Conservation (phyloP, 2,888 invertebrate species). For the Trissoscelio sp. region DNA sequence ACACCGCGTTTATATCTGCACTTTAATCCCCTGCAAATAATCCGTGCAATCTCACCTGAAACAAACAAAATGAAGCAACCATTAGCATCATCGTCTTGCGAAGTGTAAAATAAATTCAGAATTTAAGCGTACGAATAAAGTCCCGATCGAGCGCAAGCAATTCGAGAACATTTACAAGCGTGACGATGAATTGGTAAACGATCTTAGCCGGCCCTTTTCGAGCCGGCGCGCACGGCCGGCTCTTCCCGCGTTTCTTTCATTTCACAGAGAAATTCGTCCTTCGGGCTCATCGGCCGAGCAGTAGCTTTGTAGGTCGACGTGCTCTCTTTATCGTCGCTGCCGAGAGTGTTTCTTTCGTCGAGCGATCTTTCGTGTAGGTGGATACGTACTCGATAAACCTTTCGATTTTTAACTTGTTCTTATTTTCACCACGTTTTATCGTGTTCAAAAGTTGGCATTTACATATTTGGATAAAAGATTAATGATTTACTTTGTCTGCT, state of each 20-base stretch:
- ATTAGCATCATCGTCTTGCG: constrained; percentile 35
- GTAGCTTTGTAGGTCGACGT: constrained; percentile 63
- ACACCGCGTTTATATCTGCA: too few relatives aligned
- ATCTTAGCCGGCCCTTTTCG: constrained; percentile 32
- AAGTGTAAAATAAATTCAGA: constrained; percentile 35
- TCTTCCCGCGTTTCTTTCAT: constrained; percentile 63
- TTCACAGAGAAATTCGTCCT: constrained; percentile 59
- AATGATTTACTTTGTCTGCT: too few relatives aligned
- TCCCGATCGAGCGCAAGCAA: constrained; percentile 23
- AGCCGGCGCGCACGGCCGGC: constrained; percentile 17
- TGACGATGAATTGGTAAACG: constrained; percentile 56
- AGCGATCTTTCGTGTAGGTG: constrained; percentile 53
- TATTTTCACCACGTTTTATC: constrained; percentile 32
- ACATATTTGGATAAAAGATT: constrained; percentile 7
- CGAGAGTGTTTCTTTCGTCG: constrained; percentile 32
- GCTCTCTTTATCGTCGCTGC: constrained; percentile 59
- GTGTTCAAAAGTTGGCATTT: background rate
- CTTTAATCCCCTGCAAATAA: too few relatives aligned
- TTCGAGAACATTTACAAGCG: constrained; percentile 46
- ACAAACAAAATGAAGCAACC: constrained; percentile 51
- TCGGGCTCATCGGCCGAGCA: constrained; percentile 41
- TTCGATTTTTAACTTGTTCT: constrained; percentile 33
- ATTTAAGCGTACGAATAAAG: constrained; percentile 22
- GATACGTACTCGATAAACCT: constrained; percentile 24
- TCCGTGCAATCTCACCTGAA: constrained; percentile 66